Evolutionary conservation across 1,140 invertebrate genomes (phyloP), one percentile per base, ranked within the genome.

Genomic region (Hyphantria cunea): DNA sequence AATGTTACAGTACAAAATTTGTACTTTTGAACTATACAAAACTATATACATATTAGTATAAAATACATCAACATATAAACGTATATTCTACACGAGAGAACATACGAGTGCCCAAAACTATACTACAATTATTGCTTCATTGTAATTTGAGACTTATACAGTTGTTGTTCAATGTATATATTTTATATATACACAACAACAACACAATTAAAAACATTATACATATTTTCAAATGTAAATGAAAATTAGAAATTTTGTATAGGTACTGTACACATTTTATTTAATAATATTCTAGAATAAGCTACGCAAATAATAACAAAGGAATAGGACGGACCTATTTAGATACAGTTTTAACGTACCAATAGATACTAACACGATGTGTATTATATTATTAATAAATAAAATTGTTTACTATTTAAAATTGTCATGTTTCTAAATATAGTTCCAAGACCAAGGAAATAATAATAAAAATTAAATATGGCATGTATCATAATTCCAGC

Each of bases 261-360:
- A 37, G 8, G 34, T 44, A 44, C n/a, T 44, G 41, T n/a, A 12
- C 41, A 7, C 12, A 44, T 12, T n/a, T n/a, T n/a, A n/a, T n/a
- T n/a, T 44, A 44, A 44, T 0, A n/a, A 12, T 44, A 6, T 7
- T 13, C 6, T 44, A n/a, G 12, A 12, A 12, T 12, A 44, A 44
- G 41, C 41, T 44, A 12, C 7, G 41, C 41, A 44, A 44, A 44
- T 13, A n/a, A 44, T 44, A 44, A 44, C 41, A 44, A 44, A 12
- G 9, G 41, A 44, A 44, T 44, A 44, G 41, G 41, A 44, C 41
- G 41, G 41, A 44, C 41, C 41, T 44, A 44, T 44, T 12, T 44
- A 9, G 6, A 44, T 44, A 44, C 11, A 44, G 0, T 13, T 44
- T 44, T 44, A n/a, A 7, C 3, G 9, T 44, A 44, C n/a, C 41